Evolutionary conservation across 1,140 invertebrate genomes (phyloP), one percentile per base, ranked within the genome.

Genomic region (Pomacea maculata): DNA sequence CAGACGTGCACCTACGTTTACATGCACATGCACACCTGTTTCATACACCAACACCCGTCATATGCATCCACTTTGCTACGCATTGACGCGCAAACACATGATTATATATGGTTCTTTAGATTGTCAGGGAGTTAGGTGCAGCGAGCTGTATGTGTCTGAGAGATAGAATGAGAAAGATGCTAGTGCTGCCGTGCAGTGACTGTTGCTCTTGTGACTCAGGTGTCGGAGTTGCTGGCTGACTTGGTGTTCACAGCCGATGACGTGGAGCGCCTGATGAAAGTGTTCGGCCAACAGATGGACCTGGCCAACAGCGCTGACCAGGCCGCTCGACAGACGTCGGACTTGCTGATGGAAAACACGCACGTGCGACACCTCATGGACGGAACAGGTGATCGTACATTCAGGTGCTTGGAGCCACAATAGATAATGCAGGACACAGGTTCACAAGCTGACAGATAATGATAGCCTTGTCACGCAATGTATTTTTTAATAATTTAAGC

Each of bases 281-380:
- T 93, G 6, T 94, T 94, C 83, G 86, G 91, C 76, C 88, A 91
- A 21, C 94, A 95, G 89, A 93, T 95, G 91, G 91, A 93, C 78
- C 89, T 92, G 57, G 94, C 94, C 8, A 92, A 94, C 76, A 87
- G 89, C 45, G 89, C 91, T 74, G 92, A 94, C 84, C 91, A 92
- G 71, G 83, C 91, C 1, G 57, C 77, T 15, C 78, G 89, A 5
- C 87, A 87, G 74, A 79, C 87, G 79, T 94, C 94, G 6, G 94
- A 93, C 17, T 83, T 94, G 21, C 93, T 93, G 80, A 95, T 94
- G 94, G 94, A 94, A 83, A 95, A 94, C 86, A 95, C 94, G 8
- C 94, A 93, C 82, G 92, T 95, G 61, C 92, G 94, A 14, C 92
- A 93, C 85, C 87, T 94, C 52, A 92, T 93, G 25, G 91, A 94